phyloP scores from a whole-genome alignment of 2,797 vertebrate species.

The Phrynocephalus vlangalii region DNA sequence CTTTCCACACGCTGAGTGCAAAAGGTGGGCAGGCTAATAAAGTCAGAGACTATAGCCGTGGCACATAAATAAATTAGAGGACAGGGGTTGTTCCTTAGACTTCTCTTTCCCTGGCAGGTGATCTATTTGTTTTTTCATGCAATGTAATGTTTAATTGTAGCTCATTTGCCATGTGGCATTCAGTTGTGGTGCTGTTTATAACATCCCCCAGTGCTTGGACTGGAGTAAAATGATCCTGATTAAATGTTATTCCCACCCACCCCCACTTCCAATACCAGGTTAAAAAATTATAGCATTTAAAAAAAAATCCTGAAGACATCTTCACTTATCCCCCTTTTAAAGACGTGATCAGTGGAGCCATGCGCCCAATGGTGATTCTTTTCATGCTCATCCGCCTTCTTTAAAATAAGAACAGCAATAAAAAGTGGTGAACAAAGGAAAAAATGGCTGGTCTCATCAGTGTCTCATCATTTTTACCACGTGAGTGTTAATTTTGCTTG shows the following conservation, averaged over 20 bases:
- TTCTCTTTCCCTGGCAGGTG: not conserved
- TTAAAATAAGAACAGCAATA: not conserved
- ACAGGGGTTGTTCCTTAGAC: not conserved
- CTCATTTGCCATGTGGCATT: not conserved
- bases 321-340: not conserved
- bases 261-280: not conserved
- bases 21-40: conserved; percentile 57
- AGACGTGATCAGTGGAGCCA: not conserved
- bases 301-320: not conserved
- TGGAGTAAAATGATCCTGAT: not conserved
- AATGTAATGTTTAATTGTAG: not conserved
- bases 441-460: not conserved
- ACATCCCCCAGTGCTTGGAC: not conserved
- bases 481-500: not conserved
- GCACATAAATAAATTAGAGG: not conserved
- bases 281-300: not conserved
- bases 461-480: not conserved
- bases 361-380: not conserved
- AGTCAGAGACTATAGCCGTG: conserved; percentile 38
- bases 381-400: not conserved
- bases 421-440: not conserved
- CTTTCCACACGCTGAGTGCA: conserved; percentile 66
- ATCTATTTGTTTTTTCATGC: not conserved
- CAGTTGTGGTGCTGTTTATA: not conserved
- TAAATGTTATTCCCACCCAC: not conserved